Percentiles rank a stretch among this genome's conserved stretches.
These are phyloP conservation scores for Xenotilapia longispinis DNA, from an alignment of 2,113 vertebrate species.

Conservation along the genomic window DNA sequence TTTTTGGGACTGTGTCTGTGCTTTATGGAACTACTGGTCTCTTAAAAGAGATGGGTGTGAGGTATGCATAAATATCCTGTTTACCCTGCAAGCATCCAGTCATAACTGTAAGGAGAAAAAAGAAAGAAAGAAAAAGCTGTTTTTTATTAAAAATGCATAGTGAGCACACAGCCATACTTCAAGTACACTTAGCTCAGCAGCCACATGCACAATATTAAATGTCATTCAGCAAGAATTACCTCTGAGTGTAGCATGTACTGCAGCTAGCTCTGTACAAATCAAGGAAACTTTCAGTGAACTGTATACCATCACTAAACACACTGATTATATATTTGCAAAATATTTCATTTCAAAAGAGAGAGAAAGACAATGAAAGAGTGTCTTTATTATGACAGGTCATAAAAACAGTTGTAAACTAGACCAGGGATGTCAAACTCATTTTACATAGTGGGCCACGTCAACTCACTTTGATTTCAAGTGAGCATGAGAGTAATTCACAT, in stretches of 20 bases:
- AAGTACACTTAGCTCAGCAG: neutral
- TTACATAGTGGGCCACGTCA: neutral
- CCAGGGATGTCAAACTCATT: neutral
- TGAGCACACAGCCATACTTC: neutral
- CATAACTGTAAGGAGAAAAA: neutral
- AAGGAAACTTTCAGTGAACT: neutral
- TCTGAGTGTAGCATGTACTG: neutral
- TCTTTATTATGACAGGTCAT: neutral
- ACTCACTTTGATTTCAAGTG: neutral
- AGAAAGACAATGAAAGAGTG: neutral
- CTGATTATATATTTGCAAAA: neutral
- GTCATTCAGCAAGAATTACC: neutral
- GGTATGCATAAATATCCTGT: neutral
- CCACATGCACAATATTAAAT: neutral
- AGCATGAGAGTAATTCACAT: neutral
- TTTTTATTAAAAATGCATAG: neutral
- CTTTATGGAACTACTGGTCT: neutral
- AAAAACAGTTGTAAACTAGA: neutral
- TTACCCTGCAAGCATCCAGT: neutral
- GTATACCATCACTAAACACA: neutral
- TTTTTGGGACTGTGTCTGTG: neutral
- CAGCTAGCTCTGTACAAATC: neutral
- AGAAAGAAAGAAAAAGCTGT: neutral
- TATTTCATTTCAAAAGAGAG: neutral
- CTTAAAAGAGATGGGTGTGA: neutral